A percentile compares a stretch with the other conserved stretches of the same genome.
Conservation (phyloP, 2,113 vertebrate genomes). For the Pelusios castaneus region DNA sequence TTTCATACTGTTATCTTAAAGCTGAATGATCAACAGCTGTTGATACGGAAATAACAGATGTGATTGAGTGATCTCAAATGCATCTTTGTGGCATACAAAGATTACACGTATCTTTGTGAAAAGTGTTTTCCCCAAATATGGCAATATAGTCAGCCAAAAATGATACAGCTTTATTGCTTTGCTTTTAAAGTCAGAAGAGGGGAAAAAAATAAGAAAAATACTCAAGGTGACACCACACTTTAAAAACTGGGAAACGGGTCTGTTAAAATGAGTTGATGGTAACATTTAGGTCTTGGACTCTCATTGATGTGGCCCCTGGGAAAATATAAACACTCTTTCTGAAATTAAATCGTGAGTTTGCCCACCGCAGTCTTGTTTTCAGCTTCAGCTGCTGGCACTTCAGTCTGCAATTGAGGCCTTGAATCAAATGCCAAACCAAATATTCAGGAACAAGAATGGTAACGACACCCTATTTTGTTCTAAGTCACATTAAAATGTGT, state of each 20-base stretch:
- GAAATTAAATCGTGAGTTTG: constrained; percentile 67
- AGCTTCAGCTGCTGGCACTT: constrained; percentile 55
- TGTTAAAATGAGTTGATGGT: constrained; percentile 64
- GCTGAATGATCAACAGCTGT: constrained; percentile 2
- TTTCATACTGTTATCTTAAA: not conserved
- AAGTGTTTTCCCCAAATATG: not conserved
- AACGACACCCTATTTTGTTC: constrained; percentile 65
- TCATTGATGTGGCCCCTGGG: constrained; percentile 69
- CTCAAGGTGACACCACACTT: constrained; percentile 50
- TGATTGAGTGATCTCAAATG: not conserved
- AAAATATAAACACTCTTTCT: constrained; percentile 73
- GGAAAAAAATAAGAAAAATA: constrained; percentile 17
- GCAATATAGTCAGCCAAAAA: not conserved
- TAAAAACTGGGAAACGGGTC: constrained; percentile 49
- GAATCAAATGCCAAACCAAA: constrained; percentile 72
- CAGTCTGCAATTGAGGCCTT: constrained; percentile 63
- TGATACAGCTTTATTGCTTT: constrained; percentile 15
- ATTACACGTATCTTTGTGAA: constrained; percentile 12
- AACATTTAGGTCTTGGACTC: constrained; percentile 62
- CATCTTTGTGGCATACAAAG: not conserved
- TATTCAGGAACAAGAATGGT: constrained; percentile 63
- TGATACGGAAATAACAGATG: not conserved
- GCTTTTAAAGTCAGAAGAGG: constrained; percentile 20
- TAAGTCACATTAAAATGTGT: constrained; percentile 64
- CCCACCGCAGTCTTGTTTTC: constrained; percentile 70